These are phyloP conservation scores for Knipowitschia caucasica DNA, from an alignment of 2,797 vertebrate species.

Conservation along the genomic window DNA sequence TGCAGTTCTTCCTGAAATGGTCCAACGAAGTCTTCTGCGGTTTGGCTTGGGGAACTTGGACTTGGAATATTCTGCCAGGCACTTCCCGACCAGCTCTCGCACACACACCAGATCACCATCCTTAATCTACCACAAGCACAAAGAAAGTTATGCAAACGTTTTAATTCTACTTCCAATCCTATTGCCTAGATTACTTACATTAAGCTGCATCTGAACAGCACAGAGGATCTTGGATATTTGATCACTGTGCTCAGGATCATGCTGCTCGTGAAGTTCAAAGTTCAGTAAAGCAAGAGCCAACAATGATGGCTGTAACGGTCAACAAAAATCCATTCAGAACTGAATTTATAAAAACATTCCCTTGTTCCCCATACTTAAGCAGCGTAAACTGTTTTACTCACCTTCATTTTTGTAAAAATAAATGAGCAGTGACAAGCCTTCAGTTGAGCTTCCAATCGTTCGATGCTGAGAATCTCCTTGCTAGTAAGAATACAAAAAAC, in stretches of 20 bases:
- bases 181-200: constrained; percentile 63
- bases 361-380: no score
- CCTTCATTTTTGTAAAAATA: constrained; percentile 93
- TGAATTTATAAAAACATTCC: no score
- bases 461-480: constrained; percentile 81
- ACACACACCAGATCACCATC: constrained; percentile 84
- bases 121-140: constrained; percentile 74
- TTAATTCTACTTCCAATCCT: not conserved
- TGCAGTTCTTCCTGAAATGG: constrained; percentile 92
- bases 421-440: constrained; percentile 95
- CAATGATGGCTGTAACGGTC: constrained; percentile 82
- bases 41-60: constrained; percentile 88
- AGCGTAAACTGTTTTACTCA: constrained; percentile 50
- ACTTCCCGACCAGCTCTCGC: constrained; percentile 88
- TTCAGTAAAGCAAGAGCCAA: constrained; percentile 85
- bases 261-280: constrained; percentile 83
- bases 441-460: constrained; percentile 90
- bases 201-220: constrained; percentile 80
- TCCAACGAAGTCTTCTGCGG: constrained; percentile 90
- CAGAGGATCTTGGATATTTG: constrained; percentile 78
- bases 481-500: no score
- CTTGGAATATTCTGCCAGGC: constrained; percentile 90
- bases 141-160: not conserved
- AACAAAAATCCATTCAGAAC: not conserved
- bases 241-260: constrained; percentile 60